These are phyloP conservation scores for Nowickia ferox DNA, from an alignment of 2,888 invertebrate genomes.

Conservation along the genomic window DNA sequence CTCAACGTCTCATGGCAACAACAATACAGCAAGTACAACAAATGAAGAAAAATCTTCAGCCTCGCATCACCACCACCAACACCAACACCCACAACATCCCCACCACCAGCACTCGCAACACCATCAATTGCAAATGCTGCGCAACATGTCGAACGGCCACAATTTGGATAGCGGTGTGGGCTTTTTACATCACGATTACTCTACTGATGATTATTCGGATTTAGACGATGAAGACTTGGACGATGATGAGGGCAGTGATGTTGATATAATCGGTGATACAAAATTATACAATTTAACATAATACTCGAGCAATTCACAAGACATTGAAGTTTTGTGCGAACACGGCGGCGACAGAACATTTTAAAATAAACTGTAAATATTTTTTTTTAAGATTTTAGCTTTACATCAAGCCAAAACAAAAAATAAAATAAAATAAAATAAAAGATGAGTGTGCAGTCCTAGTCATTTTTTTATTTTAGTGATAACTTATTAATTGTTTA, in stretches of 20 bases:
- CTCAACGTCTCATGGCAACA: constrained; percentile 73
- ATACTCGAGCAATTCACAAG: constrained; percentile 64
- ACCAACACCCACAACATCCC: constrained; percentile 22
- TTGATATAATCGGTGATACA: constrained; percentile 82
- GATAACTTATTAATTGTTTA: constrained; percentile 44
- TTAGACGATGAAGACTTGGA: constrained; percentile 78
- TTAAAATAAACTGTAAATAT: constrained; percentile 61
- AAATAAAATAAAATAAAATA: not conserved
- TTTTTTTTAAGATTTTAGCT: constrained; percentile 23
- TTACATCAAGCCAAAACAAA: not conserved
- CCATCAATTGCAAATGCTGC: constrained; percentile 76
- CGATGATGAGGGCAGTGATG: constrained; percentile 82
- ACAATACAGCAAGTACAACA: constrained; percentile 58
- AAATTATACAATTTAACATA: constrained; percentile 82
- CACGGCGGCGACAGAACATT: not conserved
- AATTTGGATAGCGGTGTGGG: constrained; percentile 73
- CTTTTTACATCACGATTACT: constrained; percentile 78
- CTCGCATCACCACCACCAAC: constrained; percentile 34
- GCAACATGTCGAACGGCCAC: constrained; percentile 75
- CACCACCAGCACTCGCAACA: constrained; percentile 64
- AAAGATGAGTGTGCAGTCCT: constrained; percentile 70
- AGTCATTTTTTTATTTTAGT: constrained; percentile 66
- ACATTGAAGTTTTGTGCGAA: not conserved
- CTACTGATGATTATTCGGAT: constrained; percentile 82
- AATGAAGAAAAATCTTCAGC: constrained; percentile 54